These are phyloP conservation scores for Hydrolagus affinis DNA, from an alignment of 2,113 vertebrate species.

Conservation along the genomic window DNA sequence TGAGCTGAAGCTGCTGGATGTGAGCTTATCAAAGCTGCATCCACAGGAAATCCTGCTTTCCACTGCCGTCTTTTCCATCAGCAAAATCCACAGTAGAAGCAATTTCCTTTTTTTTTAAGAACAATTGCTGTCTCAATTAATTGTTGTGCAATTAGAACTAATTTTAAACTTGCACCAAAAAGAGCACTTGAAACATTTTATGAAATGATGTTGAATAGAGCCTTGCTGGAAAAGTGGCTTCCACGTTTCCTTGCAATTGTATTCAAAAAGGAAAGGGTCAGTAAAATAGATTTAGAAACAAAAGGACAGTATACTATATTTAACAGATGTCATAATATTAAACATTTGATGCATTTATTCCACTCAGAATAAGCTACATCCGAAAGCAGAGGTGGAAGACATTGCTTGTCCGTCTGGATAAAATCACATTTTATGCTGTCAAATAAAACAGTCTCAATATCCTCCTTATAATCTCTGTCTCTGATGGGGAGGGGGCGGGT, in stretches of 20 bases:
- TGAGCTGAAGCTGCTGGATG: conserved; percentile 17
- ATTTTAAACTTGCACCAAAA: background rate
- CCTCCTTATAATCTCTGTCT: background rate
- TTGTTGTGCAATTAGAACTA: background rate
- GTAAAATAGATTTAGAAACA: background rate
- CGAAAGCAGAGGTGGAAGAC: background rate
- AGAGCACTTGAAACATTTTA: background rate
- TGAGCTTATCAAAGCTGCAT: conserved; percentile 15
- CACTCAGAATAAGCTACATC: background rate
- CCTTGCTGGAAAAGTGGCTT: background rate
- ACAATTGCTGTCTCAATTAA: conserved; percentile 19
- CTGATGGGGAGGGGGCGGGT: too few relatives aligned
- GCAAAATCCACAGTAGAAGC: background rate
- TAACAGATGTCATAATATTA: background rate
- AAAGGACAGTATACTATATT: background rate
- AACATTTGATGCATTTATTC: background rate
- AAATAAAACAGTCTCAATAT: background rate
- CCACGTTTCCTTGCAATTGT: conserved; percentile 11
- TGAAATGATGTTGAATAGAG: background rate
- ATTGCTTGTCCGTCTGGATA: background rate
- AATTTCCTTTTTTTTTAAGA: conserved; percentile 12
- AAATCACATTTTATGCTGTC: background rate
- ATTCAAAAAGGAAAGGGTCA: background rate
- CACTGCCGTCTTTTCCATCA: conserved; percentile 22
- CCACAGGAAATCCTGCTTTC: conserved; percentile 31